A percentile compares a stretch with the other conserved stretches of the same genome.
phyloP scores from a whole-genome alignment of 2,888 invertebrate genomes.

The Hydriomena furcata region DNA sequence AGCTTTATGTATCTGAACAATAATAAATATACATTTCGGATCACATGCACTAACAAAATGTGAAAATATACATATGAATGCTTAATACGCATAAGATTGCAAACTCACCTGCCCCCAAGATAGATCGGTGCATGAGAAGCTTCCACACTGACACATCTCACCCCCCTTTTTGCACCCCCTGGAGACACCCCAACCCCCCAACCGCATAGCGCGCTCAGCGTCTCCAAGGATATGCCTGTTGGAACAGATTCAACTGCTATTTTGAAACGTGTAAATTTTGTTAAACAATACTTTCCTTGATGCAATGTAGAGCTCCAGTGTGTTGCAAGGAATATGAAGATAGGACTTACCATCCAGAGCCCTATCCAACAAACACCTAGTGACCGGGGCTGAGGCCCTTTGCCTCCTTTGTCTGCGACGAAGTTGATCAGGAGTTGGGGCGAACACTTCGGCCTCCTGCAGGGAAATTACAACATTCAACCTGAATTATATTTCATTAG shows the following conservation, averaged over 20 bases:
- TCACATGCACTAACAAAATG: too few relatives aligned
- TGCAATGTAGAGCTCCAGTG: too few relatives aligned
- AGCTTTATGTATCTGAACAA: conserved; percentile 92
- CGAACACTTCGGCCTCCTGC: conserved; percentile 45
- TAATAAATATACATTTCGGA: too few relatives aligned
- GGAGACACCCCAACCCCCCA: conserved; percentile 32
- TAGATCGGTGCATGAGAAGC: conserved; percentile 85
- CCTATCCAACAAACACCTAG: conserved; percentile 86
- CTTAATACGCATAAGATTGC: too few relatives aligned
- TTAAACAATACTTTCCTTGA: too few relatives aligned
- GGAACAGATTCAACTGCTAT: too few relatives aligned
- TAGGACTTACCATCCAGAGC: conserved; percentile 59
- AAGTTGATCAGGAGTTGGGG: conserved; percentile 38
- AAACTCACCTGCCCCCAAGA: conserved; percentile 85
- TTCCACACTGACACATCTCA: conserved; percentile 75
- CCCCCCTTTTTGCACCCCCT: conserved; percentile 28
- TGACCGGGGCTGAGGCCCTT: conserved; percentile 54
- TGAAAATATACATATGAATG: too few relatives aligned
- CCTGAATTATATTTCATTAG: too few relatives aligned
- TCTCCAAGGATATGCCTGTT: conserved; percentile 58
- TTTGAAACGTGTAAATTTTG: too few relatives aligned
- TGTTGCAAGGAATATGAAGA: too few relatives aligned
- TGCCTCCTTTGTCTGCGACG: conserved; percentile 87
- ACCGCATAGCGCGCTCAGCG: conserved; percentile 52
- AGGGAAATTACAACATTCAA: conserved; percentile 4